Evolutionary conservation across 2,113 vertebrate genomes (phyloP).

Genomic region (Rhegmatorhina hoffmannsi): DNA sequence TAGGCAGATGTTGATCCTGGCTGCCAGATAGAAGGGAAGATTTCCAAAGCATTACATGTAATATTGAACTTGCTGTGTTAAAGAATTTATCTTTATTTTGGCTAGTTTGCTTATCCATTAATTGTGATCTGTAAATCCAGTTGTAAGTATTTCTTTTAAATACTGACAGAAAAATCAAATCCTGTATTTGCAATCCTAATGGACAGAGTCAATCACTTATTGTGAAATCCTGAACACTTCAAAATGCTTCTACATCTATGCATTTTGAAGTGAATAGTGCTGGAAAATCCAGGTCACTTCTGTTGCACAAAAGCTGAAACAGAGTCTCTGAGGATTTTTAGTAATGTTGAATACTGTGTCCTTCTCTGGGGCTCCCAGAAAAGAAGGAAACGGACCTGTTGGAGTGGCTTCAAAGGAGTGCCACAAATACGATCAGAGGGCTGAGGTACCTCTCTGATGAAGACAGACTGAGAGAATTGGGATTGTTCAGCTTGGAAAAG

Average conservation of each 20-base stretch:
- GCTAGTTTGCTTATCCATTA: neutral
- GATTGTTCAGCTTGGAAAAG: neutral
- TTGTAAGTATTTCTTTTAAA: neutral
- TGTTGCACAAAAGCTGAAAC: neutral
- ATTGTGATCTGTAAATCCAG: neutral
- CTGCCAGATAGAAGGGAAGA: neutral
- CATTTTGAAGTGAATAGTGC: neutral
- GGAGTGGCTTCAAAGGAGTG: neutral
- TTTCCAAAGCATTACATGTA: neutral
- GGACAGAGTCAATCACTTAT: neutral
- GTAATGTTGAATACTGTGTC: neutral
- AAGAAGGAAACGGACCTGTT: neutral
- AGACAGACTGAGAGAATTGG: neutral
- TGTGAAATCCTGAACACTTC: neutral
- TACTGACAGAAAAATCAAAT: neutral
- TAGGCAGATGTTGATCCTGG: conserved; percentile 11
- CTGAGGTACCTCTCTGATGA: neutral
- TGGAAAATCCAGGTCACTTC: neutral
- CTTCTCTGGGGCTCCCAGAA: neutral
- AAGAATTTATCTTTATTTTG: neutral
- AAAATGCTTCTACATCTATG: neutral
- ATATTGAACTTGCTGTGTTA: neutral
- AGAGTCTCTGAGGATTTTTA: neutral
- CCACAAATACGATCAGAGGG: neutral
- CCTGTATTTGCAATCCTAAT: neutral